A percentile compares a stretch with the other conserved stretches of the same genome.
Evolutionary conservation across 2,888 invertebrate genomes (phyloP).

Genomic region (Apoderus coryli): DNA sequence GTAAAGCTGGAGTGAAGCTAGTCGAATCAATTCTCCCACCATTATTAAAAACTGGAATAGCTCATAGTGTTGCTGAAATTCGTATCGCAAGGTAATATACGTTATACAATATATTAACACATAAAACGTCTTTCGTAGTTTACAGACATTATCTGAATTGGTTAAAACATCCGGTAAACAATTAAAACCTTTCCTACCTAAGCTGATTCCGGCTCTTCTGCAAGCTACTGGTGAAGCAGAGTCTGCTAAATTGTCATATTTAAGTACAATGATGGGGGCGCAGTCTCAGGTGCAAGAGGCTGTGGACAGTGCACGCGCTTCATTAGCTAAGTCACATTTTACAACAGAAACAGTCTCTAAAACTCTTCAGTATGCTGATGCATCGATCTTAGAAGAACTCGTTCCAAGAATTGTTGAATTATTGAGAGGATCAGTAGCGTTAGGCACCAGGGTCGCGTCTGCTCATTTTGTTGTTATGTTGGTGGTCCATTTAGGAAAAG

Average conservation of each 20-base stretch:
- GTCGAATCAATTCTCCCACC: slow-evolving; percentile 66
- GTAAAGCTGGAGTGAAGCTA: slow-evolving; percentile 58
- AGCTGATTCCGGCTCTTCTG: slow-evolving; percentile 69
- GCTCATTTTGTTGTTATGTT: slow-evolving; percentile 65
- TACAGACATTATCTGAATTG: slow-evolving; percentile 75
- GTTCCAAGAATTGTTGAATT: slow-evolving; percentile 71
- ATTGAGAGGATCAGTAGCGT: slow-evolving; percentile 61
- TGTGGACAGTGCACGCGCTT: slow-evolving; percentile 66
- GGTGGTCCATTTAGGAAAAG: slow-evolving; percentile 35
- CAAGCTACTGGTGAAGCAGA: slow-evolving; percentile 81
- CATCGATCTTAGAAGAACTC: slow-evolving; percentile 59
- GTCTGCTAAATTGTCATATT: slow-evolving; percentile 60
- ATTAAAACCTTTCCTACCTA: slow-evolving; percentile 66
- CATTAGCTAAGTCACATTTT: slow-evolving; percentile 69
- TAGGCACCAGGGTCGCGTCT: slow-evolving; percentile 72
- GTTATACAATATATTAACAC: too few species aligned
- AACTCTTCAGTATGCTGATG: slow-evolving; percentile 61
- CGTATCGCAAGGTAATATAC: slow-evolving; percentile 57
- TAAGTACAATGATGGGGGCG: slow-evolving; percentile 54
- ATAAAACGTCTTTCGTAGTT: slow-evolving; percentile 35
- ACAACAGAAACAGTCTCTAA: slow-evolving; percentile 77
- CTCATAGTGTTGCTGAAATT: slow-evolving; percentile 63
- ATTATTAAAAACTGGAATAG: slow-evolving; percentile 65
- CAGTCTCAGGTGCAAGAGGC: slow-evolving; percentile 58
- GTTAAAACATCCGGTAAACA: slow-evolving; percentile 66